Percentiles rank a stretch among this genome's conserved stretches.
phyloP scores from a whole-genome alignment of 2,888 invertebrate species.

The Pterostichus madidus region DNA sequence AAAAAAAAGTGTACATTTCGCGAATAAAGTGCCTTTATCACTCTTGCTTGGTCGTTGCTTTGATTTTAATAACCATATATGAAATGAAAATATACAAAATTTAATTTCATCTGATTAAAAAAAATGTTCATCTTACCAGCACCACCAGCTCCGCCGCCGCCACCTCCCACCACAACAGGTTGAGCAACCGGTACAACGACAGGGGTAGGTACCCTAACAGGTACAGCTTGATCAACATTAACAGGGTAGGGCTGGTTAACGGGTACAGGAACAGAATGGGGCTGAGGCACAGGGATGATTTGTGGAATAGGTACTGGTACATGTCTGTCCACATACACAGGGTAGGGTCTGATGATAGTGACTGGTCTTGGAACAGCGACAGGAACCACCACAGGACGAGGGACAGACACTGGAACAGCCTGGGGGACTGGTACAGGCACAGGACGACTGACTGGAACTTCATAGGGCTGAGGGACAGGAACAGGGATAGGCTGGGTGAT shows the following conservation, averaged over 20 bases:
- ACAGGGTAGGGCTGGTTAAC: conserved; percentile 80
- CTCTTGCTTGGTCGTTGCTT: too few relatives aligned
- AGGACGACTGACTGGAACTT: conserved; percentile 77
- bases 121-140: conserved; percentile 34
- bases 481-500: conserved; percentile 74
- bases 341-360: conserved; percentile 74
- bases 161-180: conserved; percentile 75
- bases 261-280: conserved; percentile 76
- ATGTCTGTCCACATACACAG: conserved; percentile 74
- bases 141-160: conserved; percentile 68
- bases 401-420: conserved; percentile 78
- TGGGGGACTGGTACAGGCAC: conserved; percentile 80
- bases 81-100: too few relatives aligned
- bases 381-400: conserved; percentile 77
- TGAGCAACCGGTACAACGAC: conserved; percentile 80
- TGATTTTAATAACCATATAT: too few relatives aligned
- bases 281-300: conserved; percentile 77
- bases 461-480: conserved; percentile 75
- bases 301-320: conserved; percentile 77
- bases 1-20: too few relatives aligned
- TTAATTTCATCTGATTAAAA: too few relatives aligned
- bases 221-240: conserved; percentile 79
- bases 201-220: conserved; percentile 78
- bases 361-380: conserved; percentile 76
- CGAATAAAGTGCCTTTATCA: too few relatives aligned